These are phyloP conservation scores for Candoia aspera DNA, from an alignment of 2,113 vertebrate genomes.

Conservation along the genomic window DNA sequence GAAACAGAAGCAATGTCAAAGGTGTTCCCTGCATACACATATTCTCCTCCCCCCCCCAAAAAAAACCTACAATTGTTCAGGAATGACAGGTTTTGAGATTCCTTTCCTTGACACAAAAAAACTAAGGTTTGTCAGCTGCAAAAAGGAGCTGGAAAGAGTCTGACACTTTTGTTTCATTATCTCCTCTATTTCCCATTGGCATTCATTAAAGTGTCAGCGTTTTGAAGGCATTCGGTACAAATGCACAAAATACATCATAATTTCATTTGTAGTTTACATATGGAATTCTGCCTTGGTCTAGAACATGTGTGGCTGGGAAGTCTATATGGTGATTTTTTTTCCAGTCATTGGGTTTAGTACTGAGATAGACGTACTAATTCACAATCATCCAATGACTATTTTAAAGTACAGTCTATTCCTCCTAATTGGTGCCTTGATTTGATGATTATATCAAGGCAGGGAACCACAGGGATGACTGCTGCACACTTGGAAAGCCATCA, in stretches of 20 bases:
- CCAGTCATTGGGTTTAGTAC: neutral
- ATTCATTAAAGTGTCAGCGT: conserved; percentile 57
- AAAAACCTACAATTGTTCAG: conserved; percentile 19
- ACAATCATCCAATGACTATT: neutral
- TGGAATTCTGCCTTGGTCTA: conserved; percentile 13
- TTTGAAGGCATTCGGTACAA: conserved; percentile 39
- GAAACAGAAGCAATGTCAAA: conserved; percentile 20
- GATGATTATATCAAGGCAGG: neutral
- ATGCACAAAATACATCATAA: conserved; percentile 24
- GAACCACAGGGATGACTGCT: neutral
- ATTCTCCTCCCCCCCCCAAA: too few species aligned
- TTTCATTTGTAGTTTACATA: neutral
- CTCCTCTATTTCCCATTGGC: conserved; percentile 41
- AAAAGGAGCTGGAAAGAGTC: conserved; percentile 41
- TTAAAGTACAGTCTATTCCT: neutral
- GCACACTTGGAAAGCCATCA: neutral
- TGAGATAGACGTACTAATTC: neutral
- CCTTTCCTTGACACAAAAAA: conserved; percentile 34
- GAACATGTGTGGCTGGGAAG: neutral
- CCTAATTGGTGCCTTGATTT: neutral
- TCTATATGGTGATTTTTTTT: neutral
- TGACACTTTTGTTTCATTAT: conserved; percentile 48
- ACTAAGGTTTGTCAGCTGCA: conserved; percentile 23
- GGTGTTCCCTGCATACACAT: neutral
- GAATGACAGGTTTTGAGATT: conserved; percentile 19